These are phyloP conservation scores for Meiosimyza platycephala DNA, from an alignment of 2,888 invertebrate genomes.

Conservation along the genomic window DNA sequence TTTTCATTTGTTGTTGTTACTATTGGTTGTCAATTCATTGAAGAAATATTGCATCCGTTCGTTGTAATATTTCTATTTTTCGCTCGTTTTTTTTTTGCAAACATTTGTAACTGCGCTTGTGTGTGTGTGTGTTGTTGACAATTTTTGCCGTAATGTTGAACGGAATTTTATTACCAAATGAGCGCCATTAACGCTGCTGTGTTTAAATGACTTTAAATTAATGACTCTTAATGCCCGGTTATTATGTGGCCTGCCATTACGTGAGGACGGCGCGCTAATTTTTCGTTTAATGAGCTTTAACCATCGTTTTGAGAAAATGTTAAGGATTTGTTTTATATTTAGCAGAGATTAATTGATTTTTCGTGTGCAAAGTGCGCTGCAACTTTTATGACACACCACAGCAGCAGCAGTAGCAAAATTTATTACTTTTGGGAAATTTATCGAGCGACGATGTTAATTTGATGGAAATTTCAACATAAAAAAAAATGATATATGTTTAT, in stretches of 20 bases:
- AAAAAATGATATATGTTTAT: no score
- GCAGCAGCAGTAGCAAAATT: no score
- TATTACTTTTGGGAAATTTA: no score
- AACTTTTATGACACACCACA: no score
- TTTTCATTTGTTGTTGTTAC: constrained; percentile 32
- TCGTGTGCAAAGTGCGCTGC: no score
- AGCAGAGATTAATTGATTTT: no score
- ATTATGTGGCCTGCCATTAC: background rate
- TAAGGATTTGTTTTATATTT: no score
- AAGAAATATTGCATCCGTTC: constrained; percentile 36
- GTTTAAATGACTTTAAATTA: background rate
- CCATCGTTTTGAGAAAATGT: background rate
- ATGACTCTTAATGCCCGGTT: no score
- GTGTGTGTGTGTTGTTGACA: background rate
- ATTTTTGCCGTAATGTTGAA: background rate
- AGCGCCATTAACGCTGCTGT: constrained; percentile 13
- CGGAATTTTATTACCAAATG: constrained; percentile 14
- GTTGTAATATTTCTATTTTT: constrained; percentile 6
- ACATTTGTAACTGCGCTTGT: no score
- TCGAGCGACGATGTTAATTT: no score
- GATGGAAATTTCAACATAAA: no score
- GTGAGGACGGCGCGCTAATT: constrained; percentile 6
- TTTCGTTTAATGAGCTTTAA: constrained; percentile 10
- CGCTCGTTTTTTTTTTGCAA: no score
- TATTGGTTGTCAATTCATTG: constrained; percentile 25